These are phyloP conservation scores for Ichneumoninae sp. DNA, from an alignment of 2,888 invertebrate species.

Conservation along the genomic window DNA sequence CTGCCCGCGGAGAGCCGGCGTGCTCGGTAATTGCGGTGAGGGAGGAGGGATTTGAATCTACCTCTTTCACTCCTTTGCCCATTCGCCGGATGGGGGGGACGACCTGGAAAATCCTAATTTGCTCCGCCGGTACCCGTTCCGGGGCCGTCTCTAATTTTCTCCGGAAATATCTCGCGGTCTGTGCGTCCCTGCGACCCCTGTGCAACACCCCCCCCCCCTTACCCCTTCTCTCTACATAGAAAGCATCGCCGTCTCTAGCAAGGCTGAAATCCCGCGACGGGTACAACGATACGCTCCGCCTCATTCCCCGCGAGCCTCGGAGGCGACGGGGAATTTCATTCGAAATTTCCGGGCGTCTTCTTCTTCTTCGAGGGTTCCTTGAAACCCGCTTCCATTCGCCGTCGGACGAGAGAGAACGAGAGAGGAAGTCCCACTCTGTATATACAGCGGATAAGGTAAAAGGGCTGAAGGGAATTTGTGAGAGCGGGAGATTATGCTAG, in stretches of 20 bases:
- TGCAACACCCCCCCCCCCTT: slow-evolving; percentile 8
- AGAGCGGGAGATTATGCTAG: slow-evolving; percentile 47
- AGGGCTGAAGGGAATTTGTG: slow-evolving; percentile 45
- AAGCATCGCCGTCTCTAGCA: slow-evolving; percentile 16
- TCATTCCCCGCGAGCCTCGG: slow-evolving; percentile 39
- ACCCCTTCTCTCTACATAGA: neutral
- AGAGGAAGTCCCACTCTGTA: neutral
- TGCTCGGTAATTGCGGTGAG: slow-evolving; percentile 75
- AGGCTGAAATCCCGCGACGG: slow-evolving; percentile 39
- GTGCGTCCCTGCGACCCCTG: slow-evolving; percentile 27
- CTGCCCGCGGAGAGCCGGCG: slow-evolving; percentile 68
- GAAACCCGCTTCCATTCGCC: slow-evolving; percentile 46
- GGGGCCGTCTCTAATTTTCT: slow-evolving; percentile 67
- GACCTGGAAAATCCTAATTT: slow-evolving; percentile 73
- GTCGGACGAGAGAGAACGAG: neutral
- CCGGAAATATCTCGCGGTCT: slow-evolving; percentile 59
- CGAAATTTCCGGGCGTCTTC: slow-evolving; percentile 59
- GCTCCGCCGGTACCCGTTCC: slow-evolving; percentile 47
- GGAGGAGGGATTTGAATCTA: slow-evolving; percentile 52
- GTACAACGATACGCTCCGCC: slow-evolving; percentile 60
- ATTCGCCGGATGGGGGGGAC: slow-evolving; percentile 52
- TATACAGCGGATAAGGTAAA: slow-evolving; percentile 33
- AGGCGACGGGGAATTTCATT: slow-evolving; percentile 51
- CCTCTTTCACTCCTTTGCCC: slow-evolving; percentile 54
- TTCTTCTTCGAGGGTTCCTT: slow-evolving; percentile 36